Evolutionary conservation across 2,888 invertebrate species (phyloP).

Genomic region (Hololepta plana): DNA sequence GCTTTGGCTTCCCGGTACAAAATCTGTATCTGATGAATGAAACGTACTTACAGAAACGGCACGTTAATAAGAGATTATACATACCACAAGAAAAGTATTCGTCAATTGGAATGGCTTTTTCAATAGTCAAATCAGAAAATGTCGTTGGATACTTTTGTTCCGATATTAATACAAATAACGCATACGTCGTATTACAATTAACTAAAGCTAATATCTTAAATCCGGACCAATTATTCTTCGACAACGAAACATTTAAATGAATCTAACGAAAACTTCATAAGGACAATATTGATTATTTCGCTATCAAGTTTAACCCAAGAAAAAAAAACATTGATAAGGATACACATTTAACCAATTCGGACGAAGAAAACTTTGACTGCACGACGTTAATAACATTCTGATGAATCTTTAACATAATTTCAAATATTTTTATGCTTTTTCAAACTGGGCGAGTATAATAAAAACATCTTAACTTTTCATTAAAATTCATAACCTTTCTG

Average conservation of each 20-base stretch:
- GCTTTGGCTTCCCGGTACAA: conserved; percentile 27
- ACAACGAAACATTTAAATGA: conserved; percentile 24
- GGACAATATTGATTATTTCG: not conserved
- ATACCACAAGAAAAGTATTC: conserved; percentile 54
- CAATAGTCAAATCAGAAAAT: conserved; percentile 61
- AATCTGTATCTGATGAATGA: conserved; percentile 33
- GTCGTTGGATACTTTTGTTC: conserved; percentile 48
- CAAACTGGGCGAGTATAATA: too few species aligned
- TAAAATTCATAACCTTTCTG: too few species aligned
- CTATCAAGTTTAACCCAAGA: not conserved
- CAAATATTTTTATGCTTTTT: too few species aligned
- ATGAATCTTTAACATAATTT: conserved; percentile 11
- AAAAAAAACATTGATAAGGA: conserved; percentile 19
- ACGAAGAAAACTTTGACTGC: conserved; percentile 35
- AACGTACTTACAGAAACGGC: conserved; percentile 36
- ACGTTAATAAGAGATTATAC: conserved; percentile 19
- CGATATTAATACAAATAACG: conserved; percentile 35
- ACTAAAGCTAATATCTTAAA: conserved; percentile 38
- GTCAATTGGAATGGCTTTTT: conserved; percentile 65
- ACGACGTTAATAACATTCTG: conserved; percentile 29
- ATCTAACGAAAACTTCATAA: conserved; percentile 14
- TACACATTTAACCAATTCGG: conserved; percentile 38
- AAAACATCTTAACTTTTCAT: too few species aligned
- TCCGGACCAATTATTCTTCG: conserved; percentile 30
- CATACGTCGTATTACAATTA: conserved; percentile 35